Evolutionary conservation across 2,113 vertebrate species (phyloP).

Genomic region (Budorcas taxicolor): DNA sequence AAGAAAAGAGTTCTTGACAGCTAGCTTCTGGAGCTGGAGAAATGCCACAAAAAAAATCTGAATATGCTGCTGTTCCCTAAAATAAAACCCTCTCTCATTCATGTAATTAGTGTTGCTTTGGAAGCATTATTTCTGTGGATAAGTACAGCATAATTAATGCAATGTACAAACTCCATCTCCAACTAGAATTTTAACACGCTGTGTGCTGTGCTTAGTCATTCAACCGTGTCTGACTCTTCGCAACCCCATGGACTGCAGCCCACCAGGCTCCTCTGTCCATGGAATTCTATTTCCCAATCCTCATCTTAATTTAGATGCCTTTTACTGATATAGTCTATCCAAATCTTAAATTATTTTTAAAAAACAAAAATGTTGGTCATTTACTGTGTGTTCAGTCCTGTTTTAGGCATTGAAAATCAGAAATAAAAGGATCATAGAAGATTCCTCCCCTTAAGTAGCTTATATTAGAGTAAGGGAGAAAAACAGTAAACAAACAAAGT

Average conservation of each 20-base stretch:
- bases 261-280: neutral
- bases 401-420: neutral
- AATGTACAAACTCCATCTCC: neutral
- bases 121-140: slow-evolving; percentile 25
- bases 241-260: neutral
- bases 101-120: slow-evolving; percentile 14
- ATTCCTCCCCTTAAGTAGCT: neutral
- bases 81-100: slow-evolving; percentile 29
- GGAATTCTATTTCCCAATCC: neutral
- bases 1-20: slow-evolving; percentile 33
- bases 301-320: neutral
- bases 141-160: slow-evolving; percentile 25
- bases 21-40: slow-evolving; percentile 34
- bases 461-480: neutral
- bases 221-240: neutral
- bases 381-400: neutral
- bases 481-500: neutral
- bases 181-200: neutral
- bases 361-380: neutral
- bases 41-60: slow-evolving; percentile 43
- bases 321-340: neutral
- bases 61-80: slow-evolving; percentile 21
- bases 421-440: neutral
- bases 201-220: neutral
- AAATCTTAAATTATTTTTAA: neutral